Conservation (phyloP, 2,113 vertebrate species). For the Phrynosoma platyrhinos region DNA sequence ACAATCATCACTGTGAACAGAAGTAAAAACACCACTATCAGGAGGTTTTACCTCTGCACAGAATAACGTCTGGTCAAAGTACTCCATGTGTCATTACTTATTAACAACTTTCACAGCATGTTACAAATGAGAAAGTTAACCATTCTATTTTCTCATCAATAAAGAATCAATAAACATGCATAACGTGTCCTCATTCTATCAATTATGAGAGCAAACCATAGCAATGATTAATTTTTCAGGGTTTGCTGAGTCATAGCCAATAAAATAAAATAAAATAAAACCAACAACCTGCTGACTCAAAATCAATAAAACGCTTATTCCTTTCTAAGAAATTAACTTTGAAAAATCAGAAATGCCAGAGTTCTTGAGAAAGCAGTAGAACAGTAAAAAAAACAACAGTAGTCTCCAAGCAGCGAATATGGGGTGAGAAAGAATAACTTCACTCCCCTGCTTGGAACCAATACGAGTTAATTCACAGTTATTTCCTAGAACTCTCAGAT, state of each 20-base stretch:
- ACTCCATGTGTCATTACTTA: not conserved
- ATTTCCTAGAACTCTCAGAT: not conserved
- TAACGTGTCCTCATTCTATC: not conserved
- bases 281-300: too few species aligned
- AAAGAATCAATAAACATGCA: not conserved
- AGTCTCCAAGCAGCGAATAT: not conserved
- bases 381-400: not conserved
- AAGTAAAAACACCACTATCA: not conserved
- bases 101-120: slow-evolving; percentile 32
- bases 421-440: too few species aligned
- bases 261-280: not conserved
- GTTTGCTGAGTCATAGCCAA: slow-evolving; percentile 2
- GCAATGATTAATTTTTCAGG: not conserved
- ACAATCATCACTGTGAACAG: too few species aligned
- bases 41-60: slow-evolving; percentile 48
- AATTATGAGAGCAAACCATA: not conserved
- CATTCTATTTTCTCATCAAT: not conserved
- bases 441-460: too few species aligned
- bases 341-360: not conserved
- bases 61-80: slow-evolving; percentile 43
- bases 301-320: not conserved
- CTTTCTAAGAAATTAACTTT: not conserved
- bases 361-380: not conserved
- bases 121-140: slow-evolving; percentile 16
- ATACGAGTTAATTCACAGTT: not conserved